phyloP scores from a whole-genome alignment of 2,797 vertebrate genomes.

The Eremophila alpestris region DNA sequence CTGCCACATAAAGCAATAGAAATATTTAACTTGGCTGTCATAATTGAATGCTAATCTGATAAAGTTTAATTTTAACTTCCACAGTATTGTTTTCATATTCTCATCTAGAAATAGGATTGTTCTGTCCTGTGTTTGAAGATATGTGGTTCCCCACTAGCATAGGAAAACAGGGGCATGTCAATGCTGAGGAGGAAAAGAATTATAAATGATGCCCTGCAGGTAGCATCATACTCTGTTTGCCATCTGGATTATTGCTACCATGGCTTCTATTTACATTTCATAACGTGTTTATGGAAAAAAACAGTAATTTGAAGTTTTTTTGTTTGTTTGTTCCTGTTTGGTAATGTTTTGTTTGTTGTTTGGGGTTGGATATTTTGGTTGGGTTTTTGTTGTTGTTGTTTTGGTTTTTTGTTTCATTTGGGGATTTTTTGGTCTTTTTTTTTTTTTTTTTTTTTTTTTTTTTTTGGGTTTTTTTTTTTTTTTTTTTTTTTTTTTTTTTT shows the following conservation, averaged over 20 bases:
- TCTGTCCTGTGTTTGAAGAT: not conserved
- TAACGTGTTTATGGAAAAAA: not conserved
- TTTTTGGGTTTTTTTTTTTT: no score
- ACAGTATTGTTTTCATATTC: not conserved
- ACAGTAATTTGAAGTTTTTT: not conserved
- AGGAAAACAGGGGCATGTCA: not conserved
- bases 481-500: no score
- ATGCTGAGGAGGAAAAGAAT: not conserved
- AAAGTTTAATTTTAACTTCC: not conserved
- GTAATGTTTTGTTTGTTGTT: not conserved
- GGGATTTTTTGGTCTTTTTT: accelerated
- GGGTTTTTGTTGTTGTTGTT: not conserved
- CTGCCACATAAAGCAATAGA: not conserved
- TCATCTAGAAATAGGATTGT: not conserved
- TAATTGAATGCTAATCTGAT: not conserved
- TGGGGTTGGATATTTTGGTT: not conserved
- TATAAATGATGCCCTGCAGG: not conserved
- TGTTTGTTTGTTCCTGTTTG: not conserved
- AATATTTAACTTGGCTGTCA: not conserved
- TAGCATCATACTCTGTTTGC: not conserved
- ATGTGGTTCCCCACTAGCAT: not conserved
- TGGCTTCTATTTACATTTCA: not conserved
- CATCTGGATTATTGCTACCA: not conserved
- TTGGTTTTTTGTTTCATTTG: no score
- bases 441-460: no score